Conservation (phyloP, 2,888 invertebrate species). For the Agriopis aurantiaria region DNA sequence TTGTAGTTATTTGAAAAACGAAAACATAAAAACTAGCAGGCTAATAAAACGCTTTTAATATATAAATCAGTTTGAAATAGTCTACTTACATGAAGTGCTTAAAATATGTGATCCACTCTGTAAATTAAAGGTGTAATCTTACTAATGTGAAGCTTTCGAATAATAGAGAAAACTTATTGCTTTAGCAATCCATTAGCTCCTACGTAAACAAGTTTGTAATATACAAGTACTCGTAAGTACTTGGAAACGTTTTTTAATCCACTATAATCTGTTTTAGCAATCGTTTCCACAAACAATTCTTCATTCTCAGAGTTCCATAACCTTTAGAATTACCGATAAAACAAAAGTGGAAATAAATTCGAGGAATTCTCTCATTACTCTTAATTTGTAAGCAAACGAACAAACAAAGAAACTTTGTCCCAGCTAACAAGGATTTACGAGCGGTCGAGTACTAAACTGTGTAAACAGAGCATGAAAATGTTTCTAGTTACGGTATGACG, state of each 20-base stretch:
- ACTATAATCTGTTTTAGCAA: neutral
- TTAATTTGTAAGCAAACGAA: conserved; percentile 38
- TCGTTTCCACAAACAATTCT: conserved; percentile 8
- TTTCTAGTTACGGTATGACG: conserved; percentile 15
- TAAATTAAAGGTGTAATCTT: neutral
- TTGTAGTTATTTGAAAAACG: no score
- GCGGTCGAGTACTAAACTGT: conserved; percentile 31
- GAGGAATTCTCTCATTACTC: conserved; percentile 32
- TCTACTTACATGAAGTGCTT: no score
- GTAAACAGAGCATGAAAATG: conserved; percentile 27
- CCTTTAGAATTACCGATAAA: conserved; percentile 26
- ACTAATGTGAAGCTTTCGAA: neutral
- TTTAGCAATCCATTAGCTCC: neutral
- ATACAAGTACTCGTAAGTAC: neutral
- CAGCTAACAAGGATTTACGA: conserved; percentile 36
- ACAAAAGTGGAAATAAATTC: conserved; percentile 33
- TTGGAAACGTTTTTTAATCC: conserved; percentile 1
- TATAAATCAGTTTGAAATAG: no score
- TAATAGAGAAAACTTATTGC: neutral
- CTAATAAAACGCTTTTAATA: no score
- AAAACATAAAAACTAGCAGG: no score
- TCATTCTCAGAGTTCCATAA: conserved; percentile 20
- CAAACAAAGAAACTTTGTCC: conserved; percentile 37
- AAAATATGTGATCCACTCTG: no score
- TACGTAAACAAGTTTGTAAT: neutral